Evolutionary conservation across 2,888 invertebrate species (phyloP), one percentile per base, ranked within the genome.

Genomic region (Belgica antarctica): DNA sequence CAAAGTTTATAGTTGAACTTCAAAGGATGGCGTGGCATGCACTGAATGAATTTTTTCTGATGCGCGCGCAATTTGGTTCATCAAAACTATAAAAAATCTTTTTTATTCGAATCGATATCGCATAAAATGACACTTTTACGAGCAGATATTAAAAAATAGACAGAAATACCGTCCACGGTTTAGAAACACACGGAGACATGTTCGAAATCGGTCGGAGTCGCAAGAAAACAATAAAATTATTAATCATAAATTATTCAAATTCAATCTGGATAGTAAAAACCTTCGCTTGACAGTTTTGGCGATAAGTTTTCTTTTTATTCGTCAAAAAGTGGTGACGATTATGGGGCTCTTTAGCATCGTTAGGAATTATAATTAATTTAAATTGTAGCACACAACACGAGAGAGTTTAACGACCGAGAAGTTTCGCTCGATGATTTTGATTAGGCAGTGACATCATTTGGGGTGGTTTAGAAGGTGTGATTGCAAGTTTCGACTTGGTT

Each of bases 181-280:
- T 52, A 52, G 22, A n/a, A n/a, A n/a, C n/a, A n/a, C 52, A 22
- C 52, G 46, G 22, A 41, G 52, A 22, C 52, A n/a, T 2, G 5
- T 12, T 5, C 22, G 52, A 52, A 52, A 52, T 52, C 52, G 3
- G 8, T 52, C 52, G 52, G 22, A 7, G 22, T n/a, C 52, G 52
- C 4, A n/a, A 52, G 22, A 17, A n/a, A 57, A 52, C 68, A 68
- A 68, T 68, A 68, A 68, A 68, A 68, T 52, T 68, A 68, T 68
- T 17, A 68, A 68, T 66, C 47, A 31, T 68, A 57, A 68, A 68
- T 28, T 63, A 24, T 34, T 63, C 63, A 63, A 17, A 63, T 62
- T 62, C 25, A 31, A 8, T 8, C 34, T 3, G 7, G 3, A 41
- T 41, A 41, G 15, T n/a, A 41, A 41, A 12, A 7, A 41, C 41